These are phyloP conservation scores for Monochamus alternatus DNA, from an alignment of 2,888 invertebrate species.

Conservation along the genomic window DNA sequence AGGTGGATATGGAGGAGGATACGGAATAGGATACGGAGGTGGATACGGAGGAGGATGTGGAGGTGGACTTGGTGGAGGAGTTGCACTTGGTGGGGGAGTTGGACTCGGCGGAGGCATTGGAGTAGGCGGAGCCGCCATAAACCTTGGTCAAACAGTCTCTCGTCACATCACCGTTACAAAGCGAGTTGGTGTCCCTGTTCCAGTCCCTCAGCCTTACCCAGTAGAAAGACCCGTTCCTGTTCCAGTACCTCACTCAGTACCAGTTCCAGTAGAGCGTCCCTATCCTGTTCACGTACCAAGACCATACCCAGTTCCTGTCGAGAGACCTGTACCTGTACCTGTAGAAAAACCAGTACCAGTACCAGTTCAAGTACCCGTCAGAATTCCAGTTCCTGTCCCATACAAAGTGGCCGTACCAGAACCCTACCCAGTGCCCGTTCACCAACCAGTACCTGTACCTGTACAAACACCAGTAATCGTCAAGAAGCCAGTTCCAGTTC, in stretches of 20 bases:
- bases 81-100: conserved; percentile 31
- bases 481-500: conserved; percentile 56
- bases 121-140: conserved; percentile 44
- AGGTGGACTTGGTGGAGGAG: conserved; percentile 40
- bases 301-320: conserved; percentile 72
- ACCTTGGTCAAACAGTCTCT: conserved; percentile 62
- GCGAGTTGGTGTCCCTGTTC: conserved; percentile 72
- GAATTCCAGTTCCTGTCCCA: conserved; percentile 65
- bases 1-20: conserved; percentile 38
- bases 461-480: conserved; percentile 70
- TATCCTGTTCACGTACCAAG: conserved; percentile 71
- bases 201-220: conserved; percentile 73
- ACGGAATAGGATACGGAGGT: conserved; percentile 49
- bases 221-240: conserved; percentile 73
- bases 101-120: conserved; percentile 30
- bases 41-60: conserved; percentile 44
- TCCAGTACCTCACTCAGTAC: conserved; percentile 68
- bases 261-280: conserved; percentile 72
- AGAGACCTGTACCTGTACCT: conserved; percentile 73
- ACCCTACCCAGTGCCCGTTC: conserved; percentile 70
- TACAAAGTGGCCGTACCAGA: conserved; percentile 65
- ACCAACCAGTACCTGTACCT: conserved; percentile 72
- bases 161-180: conserved; percentile 70
- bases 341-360: conserved; percentile 74
- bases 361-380: conserved; percentile 70